Base-by-base conservation (phyloP, 2,113 vertebrate species). In the Romanogobio albipinnatus region DNA sequence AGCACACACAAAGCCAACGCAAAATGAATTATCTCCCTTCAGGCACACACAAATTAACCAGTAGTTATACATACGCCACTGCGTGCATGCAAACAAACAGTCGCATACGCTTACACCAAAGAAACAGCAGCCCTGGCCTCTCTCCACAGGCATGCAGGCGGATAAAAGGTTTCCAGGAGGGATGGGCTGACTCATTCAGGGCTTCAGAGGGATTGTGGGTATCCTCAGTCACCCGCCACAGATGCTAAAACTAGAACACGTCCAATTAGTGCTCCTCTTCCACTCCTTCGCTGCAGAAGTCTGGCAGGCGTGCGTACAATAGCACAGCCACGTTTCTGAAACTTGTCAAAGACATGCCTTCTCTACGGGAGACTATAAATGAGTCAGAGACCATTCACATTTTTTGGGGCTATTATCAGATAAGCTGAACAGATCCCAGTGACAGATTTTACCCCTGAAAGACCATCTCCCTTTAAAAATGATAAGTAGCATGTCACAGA, bases 141-240 rank as follows among this genome's bases (percentile, higher is more conserved):
- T 78, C 78, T 81, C 47, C 71, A 82, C 68, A 80, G 64, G 11
- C 24, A 81, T 36, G 51, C 74, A 51, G 73, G 70, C 71, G 76
- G 29, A 86, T 77, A 58, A 81, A 81, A 66, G 49, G 24, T 82
- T 82, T 83, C 75, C 76, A 83, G 22, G 79, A 83, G 84, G 33
- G 78, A 78, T 66, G 78, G 53, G 15, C 68, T 89, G 88, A 89
- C 86, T 89, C 89, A 89, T 86, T 66, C 76, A 24, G 49, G 56
- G 49, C 71, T 56, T 66, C 73, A 68, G 76, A 15, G 66, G 68
- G 70, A 77, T 56, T 80, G 53, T 81, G 70, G 51, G 68, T 76
- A 76, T 76, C 85, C 58, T 83, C 71, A 88, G 70, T 76, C 76
- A 80, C 83, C 64, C 74, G 47, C 45, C 75, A 87, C 83, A 74